These are phyloP conservation scores for Sarcophaga bullata DNA, from an alignment of 1,140 invertebrate species.

Conservation along the genomic window DNA sequence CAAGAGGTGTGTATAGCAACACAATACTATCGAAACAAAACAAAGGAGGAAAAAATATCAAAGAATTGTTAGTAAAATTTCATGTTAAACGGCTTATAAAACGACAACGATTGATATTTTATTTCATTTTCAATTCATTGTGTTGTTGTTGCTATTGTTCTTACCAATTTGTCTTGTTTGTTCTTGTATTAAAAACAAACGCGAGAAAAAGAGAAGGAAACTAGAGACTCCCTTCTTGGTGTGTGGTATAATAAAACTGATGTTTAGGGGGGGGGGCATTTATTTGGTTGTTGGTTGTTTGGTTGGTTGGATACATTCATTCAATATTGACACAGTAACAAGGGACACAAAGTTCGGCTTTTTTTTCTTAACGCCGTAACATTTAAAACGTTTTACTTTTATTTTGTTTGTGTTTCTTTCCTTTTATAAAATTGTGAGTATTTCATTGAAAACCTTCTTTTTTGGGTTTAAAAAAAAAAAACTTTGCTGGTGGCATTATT, in stretches of 20 bases:
- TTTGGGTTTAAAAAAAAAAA: not conserved
- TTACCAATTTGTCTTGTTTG: not conserved
- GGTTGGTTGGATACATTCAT: too few relatives aligned
- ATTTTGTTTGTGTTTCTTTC: too few relatives aligned
- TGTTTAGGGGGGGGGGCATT: too few relatives aligned
- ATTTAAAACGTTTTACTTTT: not conserved
- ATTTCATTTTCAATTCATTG: not conserved
- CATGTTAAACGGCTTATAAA: slow-evolving; percentile 19
- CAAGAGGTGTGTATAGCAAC: slow-evolving; percentile 7
- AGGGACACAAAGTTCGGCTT: not conserved
- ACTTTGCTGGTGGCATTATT: slow-evolving; percentile 19
- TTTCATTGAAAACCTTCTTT: too few relatives aligned
- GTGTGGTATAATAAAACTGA: too few relatives aligned
- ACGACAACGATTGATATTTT: slow-evolving; percentile 14
- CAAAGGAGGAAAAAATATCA: too few relatives aligned
- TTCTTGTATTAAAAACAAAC: not conserved
- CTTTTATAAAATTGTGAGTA: too few relatives aligned
- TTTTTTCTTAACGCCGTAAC: not conserved
- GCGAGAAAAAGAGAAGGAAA: too few relatives aligned
- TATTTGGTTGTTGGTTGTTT: too few relatives aligned
- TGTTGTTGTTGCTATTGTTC: not conserved
- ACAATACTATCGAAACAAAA: not conserved
- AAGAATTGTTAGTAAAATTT: slow-evolving; percentile 11
- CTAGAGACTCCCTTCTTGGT: too few relatives aligned
- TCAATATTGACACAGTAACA: too few relatives aligned